Conservation (phyloP, 2,888 invertebrate genomes). For the Folsomia manolachei region DNA sequence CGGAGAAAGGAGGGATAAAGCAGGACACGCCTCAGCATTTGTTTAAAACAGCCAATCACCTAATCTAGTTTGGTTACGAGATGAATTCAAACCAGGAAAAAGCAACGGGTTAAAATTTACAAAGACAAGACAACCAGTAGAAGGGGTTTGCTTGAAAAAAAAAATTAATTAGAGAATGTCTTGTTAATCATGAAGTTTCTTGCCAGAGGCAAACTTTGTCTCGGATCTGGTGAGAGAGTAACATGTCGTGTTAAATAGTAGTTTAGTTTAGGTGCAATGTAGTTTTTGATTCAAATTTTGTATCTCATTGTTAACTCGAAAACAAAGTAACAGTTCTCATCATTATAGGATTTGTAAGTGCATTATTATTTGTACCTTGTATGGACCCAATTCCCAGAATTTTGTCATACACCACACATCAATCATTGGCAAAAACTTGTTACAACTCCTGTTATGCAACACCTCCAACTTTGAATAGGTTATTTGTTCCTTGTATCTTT, state of each 20-base stretch:
- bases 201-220: not conserved
- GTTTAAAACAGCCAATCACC: slow-evolving; percentile 41
- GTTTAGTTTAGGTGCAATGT: not conserved
- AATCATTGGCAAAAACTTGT: not conserved
- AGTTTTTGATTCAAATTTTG: not conserved
- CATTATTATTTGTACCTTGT: not conserved
- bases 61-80: not conserved
- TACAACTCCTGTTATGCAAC: not conserved
- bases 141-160: not conserved
- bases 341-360: not conserved
- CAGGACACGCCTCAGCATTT: slow-evolving; percentile 42
- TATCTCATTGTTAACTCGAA: not conserved
- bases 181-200: not conserved
- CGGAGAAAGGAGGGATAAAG: slow-evolving; percentile 45
- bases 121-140: too few species aligned
- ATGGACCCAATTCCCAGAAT: not conserved
- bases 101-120: not conserved
- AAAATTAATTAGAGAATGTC: not conserved
- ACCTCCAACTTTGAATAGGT: too few species aligned
- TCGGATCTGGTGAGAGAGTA: not conserved
- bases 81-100: slow-evolving; percentile 8
- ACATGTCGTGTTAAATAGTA: not conserved
- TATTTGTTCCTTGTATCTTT: too few species aligned
- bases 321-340: not conserved
- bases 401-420: not conserved